Conservation (phyloP, 2,888 invertebrate genomes). For the Lacanobia wlatinum region DNA sequence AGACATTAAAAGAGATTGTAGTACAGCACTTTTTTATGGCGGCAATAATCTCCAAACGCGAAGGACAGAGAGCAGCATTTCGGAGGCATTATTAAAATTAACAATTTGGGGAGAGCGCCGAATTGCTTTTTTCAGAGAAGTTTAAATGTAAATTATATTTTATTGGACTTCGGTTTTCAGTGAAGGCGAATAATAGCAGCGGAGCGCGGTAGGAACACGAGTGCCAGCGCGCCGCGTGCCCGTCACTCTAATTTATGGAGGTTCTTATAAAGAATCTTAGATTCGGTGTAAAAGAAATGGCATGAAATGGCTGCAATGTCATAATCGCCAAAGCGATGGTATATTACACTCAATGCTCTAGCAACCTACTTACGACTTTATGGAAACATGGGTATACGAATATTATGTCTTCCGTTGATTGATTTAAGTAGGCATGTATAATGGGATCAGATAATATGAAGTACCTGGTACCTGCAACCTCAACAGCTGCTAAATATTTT, state of each 20-base stretch:
- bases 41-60: slow-evolving; percentile 62
- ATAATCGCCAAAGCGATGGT: neutral
- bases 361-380: neutral
- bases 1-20: slow-evolving; percentile 58
- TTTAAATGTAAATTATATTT: slow-evolving; percentile 67
- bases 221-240: slow-evolving; percentile 52
- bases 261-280: slow-evolving; percentile 28
- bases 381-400: neutral
- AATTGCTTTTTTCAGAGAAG: slow-evolving; percentile 64
- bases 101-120: slow-evolving; percentile 62
- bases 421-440: slow-evolving; percentile 1
- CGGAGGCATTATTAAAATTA: slow-evolving; percentile 68
- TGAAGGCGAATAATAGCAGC: slow-evolving; percentile 55
- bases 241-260: slow-evolving; percentile 33
- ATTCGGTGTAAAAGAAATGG: slow-evolving; percentile 18
- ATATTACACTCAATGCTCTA: neutral
- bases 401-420: neutral
- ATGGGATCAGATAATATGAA: neutral
- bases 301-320: slow-evolving; percentile 12
- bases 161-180: slow-evolving; percentile 64
- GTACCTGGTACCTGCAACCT: neutral
- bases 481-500: slow-evolving; percentile 32
- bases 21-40: slow-evolving; percentile 63
- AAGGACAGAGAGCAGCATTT: slow-evolving; percentile 53
- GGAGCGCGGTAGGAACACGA: slow-evolving; percentile 17